Base-by-base conservation (phyloP, 2,888 invertebrate species). In the Adelphocoris suturalis region DNA sequence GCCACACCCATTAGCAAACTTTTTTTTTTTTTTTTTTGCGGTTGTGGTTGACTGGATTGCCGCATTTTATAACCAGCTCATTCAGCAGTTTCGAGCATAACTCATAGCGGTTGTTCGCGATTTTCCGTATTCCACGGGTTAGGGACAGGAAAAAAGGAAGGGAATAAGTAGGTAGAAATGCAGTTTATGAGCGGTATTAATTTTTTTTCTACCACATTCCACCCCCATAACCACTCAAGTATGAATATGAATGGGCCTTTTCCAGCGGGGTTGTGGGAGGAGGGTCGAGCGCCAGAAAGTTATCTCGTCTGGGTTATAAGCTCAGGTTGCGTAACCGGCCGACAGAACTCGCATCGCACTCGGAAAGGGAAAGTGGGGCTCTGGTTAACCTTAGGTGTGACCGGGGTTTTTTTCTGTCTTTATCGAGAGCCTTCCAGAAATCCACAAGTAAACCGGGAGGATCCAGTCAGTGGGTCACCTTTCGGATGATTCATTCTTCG, bases 341-440 rank as follows among this genome's bases (percentile, higher is more conserved):
- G 19, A 84, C 52, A 84, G 84, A 52, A 27, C 48, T 85, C 37
- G 28, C n/a, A 85, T 85, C 23, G 84, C 47, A 85, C 46, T 76
- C 76, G 13, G 84, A 27, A 61, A 85, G 85, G 85, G 85, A 85
- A 85, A 85, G 85, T 85, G 85, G 85, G 61, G 12, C 85, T n/a
- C 78, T 78, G 46, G 78, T 46, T 78, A 76, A 76, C 76, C 76
- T 47, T 52, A 82, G 52, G 61, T 85, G 61, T 85, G 61, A 85
- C 85, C 85, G 13, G 14, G 27, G 4, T 61, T 57, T 61, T 57
- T 55, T 12, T 82, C 28, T 13, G 19, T 46, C 55, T 52, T 16
- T 4, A 37, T 37, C 37, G 37, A 7, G 27, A 16, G 23, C 48
- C 57, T 57, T 19, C 55, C 23, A 55, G 23, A 46, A 27, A 81